phyloP scores from a whole-genome alignment of 2,797 vertebrate genomes.

The Glossophaga mutica region DNA sequence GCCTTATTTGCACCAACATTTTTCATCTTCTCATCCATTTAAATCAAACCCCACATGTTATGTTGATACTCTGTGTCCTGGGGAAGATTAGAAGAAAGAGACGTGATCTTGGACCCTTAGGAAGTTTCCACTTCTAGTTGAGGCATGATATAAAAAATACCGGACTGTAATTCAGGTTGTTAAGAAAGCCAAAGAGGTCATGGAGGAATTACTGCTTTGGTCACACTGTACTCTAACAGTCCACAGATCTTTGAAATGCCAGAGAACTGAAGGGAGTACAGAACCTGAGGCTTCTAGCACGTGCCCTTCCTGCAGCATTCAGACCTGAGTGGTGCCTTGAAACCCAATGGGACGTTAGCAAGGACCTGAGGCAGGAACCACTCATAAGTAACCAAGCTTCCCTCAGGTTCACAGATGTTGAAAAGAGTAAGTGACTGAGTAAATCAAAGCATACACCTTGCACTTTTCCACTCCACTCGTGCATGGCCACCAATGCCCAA shows the following conservation, averaged over 20 bases:
- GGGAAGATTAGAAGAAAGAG: not conserved
- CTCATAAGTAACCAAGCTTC: not conserved
- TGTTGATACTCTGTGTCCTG: not conserved
- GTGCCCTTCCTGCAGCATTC: not conserved
- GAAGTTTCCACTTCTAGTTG: not conserved
- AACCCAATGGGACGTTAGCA: not conserved
- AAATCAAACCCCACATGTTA: not conserved
- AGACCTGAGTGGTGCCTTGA: not conserved
- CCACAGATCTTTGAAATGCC: not conserved
- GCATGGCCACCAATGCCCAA: not conserved
- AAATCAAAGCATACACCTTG: not conserved
- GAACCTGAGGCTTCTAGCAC: not conserved
- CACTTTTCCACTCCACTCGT: not conserved
- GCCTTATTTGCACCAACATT: not conserved
- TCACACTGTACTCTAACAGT: not conserved
- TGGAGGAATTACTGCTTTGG: not conserved
- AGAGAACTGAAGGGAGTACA: not conserved
- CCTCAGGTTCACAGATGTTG: not conserved
- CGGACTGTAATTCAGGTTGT: not conserved
- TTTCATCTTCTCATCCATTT: not conserved
- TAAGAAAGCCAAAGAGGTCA: not conserved
- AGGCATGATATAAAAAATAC: not conserved
- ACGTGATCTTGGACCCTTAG: not conserved
- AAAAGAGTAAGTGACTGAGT: not conserved
- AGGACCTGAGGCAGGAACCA: not conserved